Conservation (phyloP, 2,797 vertebrate genomes). For the Phrynocephalus vlangalii region DNA sequence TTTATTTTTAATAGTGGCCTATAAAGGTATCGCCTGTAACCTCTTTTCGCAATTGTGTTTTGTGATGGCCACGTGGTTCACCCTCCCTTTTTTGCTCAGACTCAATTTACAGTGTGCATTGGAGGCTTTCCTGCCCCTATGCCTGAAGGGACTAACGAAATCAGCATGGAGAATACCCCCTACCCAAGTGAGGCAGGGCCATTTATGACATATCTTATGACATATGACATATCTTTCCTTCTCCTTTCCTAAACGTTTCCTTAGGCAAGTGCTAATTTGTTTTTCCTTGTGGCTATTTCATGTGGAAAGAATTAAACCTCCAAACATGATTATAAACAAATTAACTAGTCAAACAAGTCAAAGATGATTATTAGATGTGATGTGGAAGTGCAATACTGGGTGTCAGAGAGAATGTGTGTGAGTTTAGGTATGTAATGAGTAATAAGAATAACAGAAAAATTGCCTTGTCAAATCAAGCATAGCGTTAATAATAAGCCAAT, state of each 20-base stretch:
- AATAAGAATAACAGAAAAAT: constrained; percentile 59
- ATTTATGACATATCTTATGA: no score
- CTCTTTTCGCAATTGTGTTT: no score
- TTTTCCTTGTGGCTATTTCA: constrained; percentile 36
- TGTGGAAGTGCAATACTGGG: constrained; percentile 53
- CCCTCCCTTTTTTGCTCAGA: no score
- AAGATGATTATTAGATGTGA: constrained; percentile 57
- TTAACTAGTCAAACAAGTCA: constrained; percentile 62
- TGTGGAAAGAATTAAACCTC: constrained; percentile 46
- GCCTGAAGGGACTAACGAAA: no score
- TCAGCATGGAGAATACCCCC: no score
- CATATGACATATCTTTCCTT: not conserved
- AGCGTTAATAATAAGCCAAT: constrained; percentile 68
- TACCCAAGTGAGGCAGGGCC: no score
- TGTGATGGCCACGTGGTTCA: no score
- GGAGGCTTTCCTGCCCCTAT: no score
- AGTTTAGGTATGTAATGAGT: constrained; percentile 33
- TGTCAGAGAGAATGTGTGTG: not conserved
- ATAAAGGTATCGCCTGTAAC: no score
- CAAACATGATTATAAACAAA: constrained; percentile 47
- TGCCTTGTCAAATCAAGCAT: constrained; percentile 68
- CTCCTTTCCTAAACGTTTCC: constrained; percentile 13
- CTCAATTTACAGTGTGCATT: no score
- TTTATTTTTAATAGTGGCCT: no score
- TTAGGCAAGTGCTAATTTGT: constrained; percentile 38